A percentile compares a stretch with the other conserved stretches of the same genome.
Evolutionary conservation across 53 echinoderm and acorn worm species (phyloP).

Genomic region (Temnopleurus reevesii): DNA sequence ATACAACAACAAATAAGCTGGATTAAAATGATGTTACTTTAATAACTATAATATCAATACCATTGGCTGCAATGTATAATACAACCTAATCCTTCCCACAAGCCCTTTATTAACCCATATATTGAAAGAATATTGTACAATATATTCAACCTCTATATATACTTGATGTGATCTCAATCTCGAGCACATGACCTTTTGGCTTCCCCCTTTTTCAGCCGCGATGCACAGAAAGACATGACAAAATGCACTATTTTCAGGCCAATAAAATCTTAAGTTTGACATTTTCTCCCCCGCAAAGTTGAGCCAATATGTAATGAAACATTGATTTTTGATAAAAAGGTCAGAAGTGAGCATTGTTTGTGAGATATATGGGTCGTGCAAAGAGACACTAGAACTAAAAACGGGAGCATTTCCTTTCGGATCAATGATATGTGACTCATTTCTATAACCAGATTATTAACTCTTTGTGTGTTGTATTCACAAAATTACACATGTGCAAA

Average conservation of each 20-base stretch:
- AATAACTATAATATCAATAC: background rate
- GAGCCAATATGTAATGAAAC: background rate
- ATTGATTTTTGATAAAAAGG: slow-evolving; percentile 40
- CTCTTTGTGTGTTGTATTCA: too few relatives aligned
- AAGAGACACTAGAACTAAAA: background rate
- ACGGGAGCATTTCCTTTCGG: background rate
- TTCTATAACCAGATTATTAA: too few relatives aligned
- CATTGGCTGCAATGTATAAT: background rate
- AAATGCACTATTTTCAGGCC: slow-evolving; percentile 4
- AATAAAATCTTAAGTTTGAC: slow-evolving; percentile 25
- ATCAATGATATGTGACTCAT: slow-evolving; percentile 8
- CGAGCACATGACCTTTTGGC: background rate
- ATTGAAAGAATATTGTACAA: background rate
- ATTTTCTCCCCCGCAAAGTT: slow-evolving; percentile 37
- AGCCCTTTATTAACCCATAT: background rate
- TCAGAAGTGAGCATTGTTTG: background rate
- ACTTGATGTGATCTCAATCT: background rate
- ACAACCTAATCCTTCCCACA: background rate
- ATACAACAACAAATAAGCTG: background rate
- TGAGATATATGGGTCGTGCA: background rate
- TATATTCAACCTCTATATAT: background rate
- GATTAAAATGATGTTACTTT: too few relatives aligned
- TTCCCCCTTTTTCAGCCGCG: background rate
- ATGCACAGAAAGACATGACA: background rate
- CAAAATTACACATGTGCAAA: too few relatives aligned